Evolutionary conservation across 2,888 invertebrate species (phyloP).

Genomic region (Cataglyphis livida): DNA sequence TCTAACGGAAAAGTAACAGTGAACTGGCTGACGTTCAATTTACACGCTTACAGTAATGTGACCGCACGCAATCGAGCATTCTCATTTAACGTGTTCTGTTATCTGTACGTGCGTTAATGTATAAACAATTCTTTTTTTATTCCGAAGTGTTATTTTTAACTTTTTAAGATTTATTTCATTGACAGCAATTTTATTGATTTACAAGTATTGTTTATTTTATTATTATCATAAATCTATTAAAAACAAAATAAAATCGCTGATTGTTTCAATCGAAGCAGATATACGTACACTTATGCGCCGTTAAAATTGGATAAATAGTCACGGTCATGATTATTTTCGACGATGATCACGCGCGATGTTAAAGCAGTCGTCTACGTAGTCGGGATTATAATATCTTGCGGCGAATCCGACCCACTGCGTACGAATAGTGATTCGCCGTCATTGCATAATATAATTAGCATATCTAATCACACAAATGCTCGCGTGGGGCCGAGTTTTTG

Average conservation of each 20-base stretch:
- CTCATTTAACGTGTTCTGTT: not conserved
- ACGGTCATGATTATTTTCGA: slow-evolving; percentile 50
- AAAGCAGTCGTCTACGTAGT: not conserved
- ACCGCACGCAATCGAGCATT: not conserved
- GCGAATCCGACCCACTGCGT: not conserved
- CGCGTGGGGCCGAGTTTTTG: not conserved
- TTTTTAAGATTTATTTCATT: not conserved
- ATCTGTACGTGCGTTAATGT: no score
- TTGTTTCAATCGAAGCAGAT: not conserved
- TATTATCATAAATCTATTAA: not conserved
- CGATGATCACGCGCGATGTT: slow-evolving; percentile 20
- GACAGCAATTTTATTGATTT: not conserved
- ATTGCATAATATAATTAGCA: slow-evolving; percentile 35
- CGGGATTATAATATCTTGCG: not conserved
- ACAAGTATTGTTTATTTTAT: not conserved
- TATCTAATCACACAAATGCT: not conserved
- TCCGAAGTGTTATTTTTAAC: not conserved
- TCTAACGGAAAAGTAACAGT: slow-evolving; percentile 51
- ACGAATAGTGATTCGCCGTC: not conserved
- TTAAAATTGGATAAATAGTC: slow-evolving; percentile 44
- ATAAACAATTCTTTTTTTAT: not conserved
- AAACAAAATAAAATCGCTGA: not conserved
- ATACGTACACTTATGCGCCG: slow-evolving; percentile 9
- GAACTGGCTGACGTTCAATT: slow-evolving; percentile 40
- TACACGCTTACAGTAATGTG: slow-evolving; percentile 24